Evolutionary conservation across 2,888 invertebrate genomes (phyloP).

Genomic region (Erynnis tages): DNA sequence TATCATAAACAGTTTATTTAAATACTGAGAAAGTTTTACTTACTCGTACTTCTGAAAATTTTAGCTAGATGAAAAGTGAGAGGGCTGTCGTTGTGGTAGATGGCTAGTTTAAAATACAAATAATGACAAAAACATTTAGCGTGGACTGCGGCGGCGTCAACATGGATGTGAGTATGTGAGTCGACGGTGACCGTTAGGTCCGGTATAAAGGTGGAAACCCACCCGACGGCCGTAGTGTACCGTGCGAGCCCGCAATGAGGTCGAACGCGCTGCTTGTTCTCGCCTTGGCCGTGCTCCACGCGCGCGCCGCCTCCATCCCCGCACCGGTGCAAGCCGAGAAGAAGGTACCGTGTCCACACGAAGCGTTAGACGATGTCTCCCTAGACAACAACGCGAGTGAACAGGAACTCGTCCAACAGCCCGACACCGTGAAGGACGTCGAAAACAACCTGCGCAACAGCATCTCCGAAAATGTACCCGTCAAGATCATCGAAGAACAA

Average conservation of each 20-base stretch:
- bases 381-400: constrained; percentile 45
- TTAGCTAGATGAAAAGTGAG: constrained; percentile 27
- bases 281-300: constrained; percentile 51
- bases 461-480: constrained; percentile 50
- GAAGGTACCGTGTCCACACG: constrained; percentile 41
- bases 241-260: constrained; percentile 61
- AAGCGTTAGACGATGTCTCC: constrained; percentile 40
- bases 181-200: constrained; percentile 62
- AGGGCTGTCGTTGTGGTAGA: constrained; percentile 32
- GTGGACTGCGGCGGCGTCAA: constrained; percentile 51
- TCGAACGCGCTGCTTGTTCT: constrained; percentile 55
- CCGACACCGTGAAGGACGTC: constrained; percentile 46
- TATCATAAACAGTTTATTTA: background rate
- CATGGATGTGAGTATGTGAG: constrained; percentile 42
- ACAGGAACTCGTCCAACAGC: constrained; percentile 48
- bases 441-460: constrained; percentile 50
- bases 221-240: constrained; percentile 50
- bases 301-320: constrained; percentile 58
- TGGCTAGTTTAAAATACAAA: constrained; percentile 59
- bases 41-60: background rate
- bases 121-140: constrained; percentile 68
- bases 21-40: constrained; percentile 6
- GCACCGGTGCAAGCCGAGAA: constrained; percentile 37
- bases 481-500: constrained; percentile 55
- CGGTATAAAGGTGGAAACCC: constrained; percentile 62